Conservation (phyloP, 2,113 vertebrate species). For the Mola mola region DNA sequence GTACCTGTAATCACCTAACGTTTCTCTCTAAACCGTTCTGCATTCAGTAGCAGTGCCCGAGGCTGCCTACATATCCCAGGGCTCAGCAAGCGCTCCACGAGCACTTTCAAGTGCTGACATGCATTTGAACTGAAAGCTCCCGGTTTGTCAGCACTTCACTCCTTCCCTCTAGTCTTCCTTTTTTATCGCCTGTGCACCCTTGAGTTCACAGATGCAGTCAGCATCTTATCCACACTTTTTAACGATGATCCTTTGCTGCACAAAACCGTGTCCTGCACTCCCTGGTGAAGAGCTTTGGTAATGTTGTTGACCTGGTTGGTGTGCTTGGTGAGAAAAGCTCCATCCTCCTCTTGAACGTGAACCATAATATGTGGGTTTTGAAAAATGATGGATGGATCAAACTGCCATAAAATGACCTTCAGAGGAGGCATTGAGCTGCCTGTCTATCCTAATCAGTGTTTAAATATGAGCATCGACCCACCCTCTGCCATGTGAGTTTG, state of each 20-base stretch:
- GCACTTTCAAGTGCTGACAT: slow-evolving; percentile 72
- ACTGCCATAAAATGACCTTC: slow-evolving; percentile 31
- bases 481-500: neutral
- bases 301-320: neutral
- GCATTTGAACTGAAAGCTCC: slow-evolving; percentile 69
- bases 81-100: slow-evolving; percentile 56
- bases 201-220: slow-evolving; percentile 63
- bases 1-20: slow-evolving; percentile 56
- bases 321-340: slow-evolving; percentile 2
- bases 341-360: neutral
- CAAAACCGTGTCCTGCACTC: slow-evolving; percentile 7
- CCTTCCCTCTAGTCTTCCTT: slow-evolving; percentile 52
- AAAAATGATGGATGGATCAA: slow-evolving; percentile 11
- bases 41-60: slow-evolving; percentile 51
- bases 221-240: slow-evolving; percentile 57
- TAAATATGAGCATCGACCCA: slow-evolving; percentile 16
- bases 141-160: slow-evolving; percentile 72
- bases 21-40: slow-evolving; percentile 49
- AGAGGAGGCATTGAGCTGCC: slow-evolving; percentile 12
- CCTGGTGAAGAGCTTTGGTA: slow-evolving; percentile 19
- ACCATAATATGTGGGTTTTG: neutral
- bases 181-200: slow-evolving; percentile 32
- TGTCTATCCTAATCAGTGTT: slow-evolving; percentile 11
- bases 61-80: slow-evolving; percentile 57
- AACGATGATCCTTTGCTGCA: slow-evolving; percentile 33